phyloP scores from a whole-genome alignment of 2,888 invertebrate species.

The Gymnocheta viridis region DNA sequence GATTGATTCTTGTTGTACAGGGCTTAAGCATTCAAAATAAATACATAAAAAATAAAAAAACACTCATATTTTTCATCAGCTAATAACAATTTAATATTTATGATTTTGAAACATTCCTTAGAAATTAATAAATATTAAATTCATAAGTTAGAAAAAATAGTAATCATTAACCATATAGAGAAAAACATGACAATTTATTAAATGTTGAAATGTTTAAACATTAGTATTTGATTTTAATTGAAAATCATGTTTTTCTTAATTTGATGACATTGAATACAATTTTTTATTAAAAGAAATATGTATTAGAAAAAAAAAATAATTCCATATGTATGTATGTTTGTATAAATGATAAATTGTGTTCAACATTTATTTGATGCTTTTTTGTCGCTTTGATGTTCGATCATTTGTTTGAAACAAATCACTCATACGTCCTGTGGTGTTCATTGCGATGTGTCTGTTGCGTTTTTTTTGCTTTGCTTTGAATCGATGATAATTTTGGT shows the following conservation, averaged over 20 bases:
- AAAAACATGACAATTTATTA: constrained; percentile 14
- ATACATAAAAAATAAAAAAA: too few relatives aligned
- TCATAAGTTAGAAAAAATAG: constrained; percentile 16
- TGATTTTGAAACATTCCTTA: not conserved
- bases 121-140: not conserved
- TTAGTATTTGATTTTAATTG: constrained; percentile 41
- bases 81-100: not conserved
- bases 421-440: constrained; percentile 58
- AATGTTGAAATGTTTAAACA: not conserved
- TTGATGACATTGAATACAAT: constrained; percentile 22
- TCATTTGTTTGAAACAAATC: constrained; percentile 21
- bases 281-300: constrained; percentile 1
- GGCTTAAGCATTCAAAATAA: too few relatives aligned
- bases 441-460: not conserved
- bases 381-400: not conserved
- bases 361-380: not conserved
- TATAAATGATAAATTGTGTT: constrained; percentile 5
- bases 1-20: too few relatives aligned
- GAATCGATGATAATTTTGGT: constrained; percentile 24
- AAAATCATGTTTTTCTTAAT: constrained; percentile 37
- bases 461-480: not conserved
- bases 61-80: too few relatives aligned
- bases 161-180: constrained; percentile 26
- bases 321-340: too few relatives aligned
- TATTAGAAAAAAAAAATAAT: constrained; percentile 23